These are phyloP conservation scores for Myotis findleyi DNA, from an alignment of 2,797 vertebrate genomes.

Conservation along the genomic window DNA sequence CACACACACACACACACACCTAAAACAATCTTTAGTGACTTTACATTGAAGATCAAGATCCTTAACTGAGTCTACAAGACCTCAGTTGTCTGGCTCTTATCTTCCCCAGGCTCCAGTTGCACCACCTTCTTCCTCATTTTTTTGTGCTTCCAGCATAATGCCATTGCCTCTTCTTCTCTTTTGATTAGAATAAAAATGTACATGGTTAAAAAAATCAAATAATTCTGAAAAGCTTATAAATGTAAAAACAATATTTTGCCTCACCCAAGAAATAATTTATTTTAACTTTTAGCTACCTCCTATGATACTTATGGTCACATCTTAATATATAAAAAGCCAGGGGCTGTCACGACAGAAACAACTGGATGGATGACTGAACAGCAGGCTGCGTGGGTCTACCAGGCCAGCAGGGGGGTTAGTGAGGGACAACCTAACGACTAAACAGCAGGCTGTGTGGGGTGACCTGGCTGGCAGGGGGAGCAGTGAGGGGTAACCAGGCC, in stretches of 20 bases:
- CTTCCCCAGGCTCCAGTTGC: neutral
- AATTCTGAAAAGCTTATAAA: neutral
- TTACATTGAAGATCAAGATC: neutral
- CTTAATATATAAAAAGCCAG: no score
- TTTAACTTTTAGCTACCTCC: neutral
- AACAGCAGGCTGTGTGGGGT: no score
- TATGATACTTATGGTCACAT: neutral
- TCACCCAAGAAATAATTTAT: neutral
- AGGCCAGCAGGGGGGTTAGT: no score
- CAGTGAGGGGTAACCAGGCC: no score
- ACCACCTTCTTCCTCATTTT: no score
- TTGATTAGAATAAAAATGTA: neutral
- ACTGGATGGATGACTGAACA: no score
- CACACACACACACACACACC: neutral
- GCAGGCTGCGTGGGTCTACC: no score
- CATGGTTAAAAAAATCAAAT: neutral
- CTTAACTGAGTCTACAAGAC: neutral
- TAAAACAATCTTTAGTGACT: neutral
- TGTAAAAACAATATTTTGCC: neutral
- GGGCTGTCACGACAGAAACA: no score
- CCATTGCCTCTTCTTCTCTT: neutral
- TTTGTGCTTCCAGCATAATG: neutral
- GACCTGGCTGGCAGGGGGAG: no score
- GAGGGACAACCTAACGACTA: no score
- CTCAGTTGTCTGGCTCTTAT: neutral